phyloP scores from a whole-genome alignment of 2,888 invertebrate genomes.

The Euclidia mi region DNA sequence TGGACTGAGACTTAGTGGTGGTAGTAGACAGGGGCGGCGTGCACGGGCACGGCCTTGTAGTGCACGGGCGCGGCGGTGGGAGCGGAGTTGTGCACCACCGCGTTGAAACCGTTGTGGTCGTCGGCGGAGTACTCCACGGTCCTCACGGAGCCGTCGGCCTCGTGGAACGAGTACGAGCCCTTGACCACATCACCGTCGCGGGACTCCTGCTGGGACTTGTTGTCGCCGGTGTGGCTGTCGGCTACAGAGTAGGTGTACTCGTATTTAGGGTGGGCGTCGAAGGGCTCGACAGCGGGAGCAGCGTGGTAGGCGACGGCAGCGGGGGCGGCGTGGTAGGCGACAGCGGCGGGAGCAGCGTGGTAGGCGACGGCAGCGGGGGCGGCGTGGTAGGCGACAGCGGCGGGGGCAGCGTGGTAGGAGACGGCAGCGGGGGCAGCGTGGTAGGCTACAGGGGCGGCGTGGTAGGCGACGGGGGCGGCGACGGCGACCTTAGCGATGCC shows the following conservation, averaged over 20 bases:
- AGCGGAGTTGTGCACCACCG: conserved; percentile 71
- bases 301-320: conserved; percentile 48
- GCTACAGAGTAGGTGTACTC: conserved; percentile 89
- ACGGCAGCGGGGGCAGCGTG: conserved; percentile 49
- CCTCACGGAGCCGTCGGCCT: conserved; percentile 88
- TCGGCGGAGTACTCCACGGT: conserved; percentile 86
- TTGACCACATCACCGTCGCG: conserved; percentile 89
- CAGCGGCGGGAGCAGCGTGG: conserved; percentile 46
- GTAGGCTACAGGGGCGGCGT: conserved; percentile 44
- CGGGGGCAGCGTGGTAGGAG: conserved; percentile 52
- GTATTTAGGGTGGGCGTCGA: conserved; percentile 83
- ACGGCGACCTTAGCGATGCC: conserved; percentile 48
- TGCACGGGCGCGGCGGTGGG: conserved; percentile 59
- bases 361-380: conserved; percentile 39
- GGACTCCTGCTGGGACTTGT: conserved; percentile 88
- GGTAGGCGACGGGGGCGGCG: conserved; percentile 48
- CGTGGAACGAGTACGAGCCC: conserved; percentile 88
- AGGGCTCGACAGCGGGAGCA: conserved; percentile 57
- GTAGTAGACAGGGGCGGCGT: conserved; percentile 71
- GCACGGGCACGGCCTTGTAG: conserved; percentile 51
- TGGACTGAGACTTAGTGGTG: conserved; percentile 59
- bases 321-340: conserved; percentile 32
- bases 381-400: conserved; percentile 53
- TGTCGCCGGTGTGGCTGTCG: conserved; percentile 90
- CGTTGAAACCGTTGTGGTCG: conserved; percentile 82